These are phyloP conservation scores for Cremastobaeus sp. DNA, from an alignment of 2,888 invertebrate species.

Conservation along the genomic window DNA sequence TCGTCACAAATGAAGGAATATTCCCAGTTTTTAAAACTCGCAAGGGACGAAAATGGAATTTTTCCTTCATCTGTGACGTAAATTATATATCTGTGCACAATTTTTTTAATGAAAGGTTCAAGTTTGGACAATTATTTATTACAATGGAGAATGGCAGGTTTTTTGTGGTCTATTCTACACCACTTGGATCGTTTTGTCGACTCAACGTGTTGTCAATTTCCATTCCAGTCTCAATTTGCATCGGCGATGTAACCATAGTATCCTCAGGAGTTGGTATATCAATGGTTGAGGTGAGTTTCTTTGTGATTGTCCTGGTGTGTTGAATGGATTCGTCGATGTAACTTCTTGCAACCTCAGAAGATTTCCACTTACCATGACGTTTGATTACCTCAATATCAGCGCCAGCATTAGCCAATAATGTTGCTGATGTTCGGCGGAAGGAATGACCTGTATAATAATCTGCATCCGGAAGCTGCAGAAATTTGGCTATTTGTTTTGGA, in stretches of 20 bases:
- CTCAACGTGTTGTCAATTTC: too few relatives aligned
- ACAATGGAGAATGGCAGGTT: background rate
- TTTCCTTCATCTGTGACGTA: too few relatives aligned
- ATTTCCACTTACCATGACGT: background rate
- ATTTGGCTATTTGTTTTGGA: background rate
- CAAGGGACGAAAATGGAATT: too few relatives aligned
- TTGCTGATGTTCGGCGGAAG: background rate
- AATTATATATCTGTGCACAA: too few relatives aligned
- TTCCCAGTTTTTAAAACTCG: too few relatives aligned
- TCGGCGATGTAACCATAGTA: too few relatives aligned
- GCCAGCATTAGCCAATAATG: background rate
- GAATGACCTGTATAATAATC: background rate
- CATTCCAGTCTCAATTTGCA: background rate
- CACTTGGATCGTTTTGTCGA: too few relatives aligned
- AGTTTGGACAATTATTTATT: constrained; percentile 9
- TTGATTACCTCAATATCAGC: background rate
- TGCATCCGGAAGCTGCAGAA: background rate
- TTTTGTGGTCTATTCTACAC: background rate
- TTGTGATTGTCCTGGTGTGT: background rate
- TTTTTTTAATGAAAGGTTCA: constrained; percentile 4
- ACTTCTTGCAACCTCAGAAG: background rate
- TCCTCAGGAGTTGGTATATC: background rate
- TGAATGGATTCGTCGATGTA: background rate
- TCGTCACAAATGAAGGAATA: too few relatives aligned
- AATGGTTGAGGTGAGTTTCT: too few relatives aligned